Evolutionary conservation across 2,888 invertebrate species (phyloP).

Genomic region (Clunio marinus): DNA sequence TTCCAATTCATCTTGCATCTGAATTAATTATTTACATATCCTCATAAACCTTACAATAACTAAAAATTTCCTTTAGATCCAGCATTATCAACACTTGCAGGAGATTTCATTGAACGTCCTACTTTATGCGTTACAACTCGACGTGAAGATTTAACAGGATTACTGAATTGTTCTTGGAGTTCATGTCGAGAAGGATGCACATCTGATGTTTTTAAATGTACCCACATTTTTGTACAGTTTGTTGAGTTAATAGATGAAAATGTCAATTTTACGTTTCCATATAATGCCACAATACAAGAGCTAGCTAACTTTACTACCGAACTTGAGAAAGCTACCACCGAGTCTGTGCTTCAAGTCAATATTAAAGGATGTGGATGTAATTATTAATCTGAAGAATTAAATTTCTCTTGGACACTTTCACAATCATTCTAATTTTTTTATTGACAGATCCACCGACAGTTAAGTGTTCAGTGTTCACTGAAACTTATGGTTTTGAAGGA

Average conservation of each 20-base stretch:
- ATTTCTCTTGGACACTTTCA: background rate
- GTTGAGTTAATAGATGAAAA: slow-evolving; percentile 41
- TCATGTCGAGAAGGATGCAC: slow-evolving; percentile 89
- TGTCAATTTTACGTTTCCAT: slow-evolving; percentile 46
- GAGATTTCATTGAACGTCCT: slow-evolving; percentile 79
- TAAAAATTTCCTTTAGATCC: slow-evolving; percentile 63
- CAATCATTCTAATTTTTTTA: background rate
- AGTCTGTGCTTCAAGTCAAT: slow-evolving; percentile 69
- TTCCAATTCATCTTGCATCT: too few relatives aligned
- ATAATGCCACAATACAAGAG: slow-evolving; percentile 40
- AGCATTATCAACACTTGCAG: slow-evolving; percentile 80
- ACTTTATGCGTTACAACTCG: slow-evolving; percentile 78
- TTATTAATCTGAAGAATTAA: background rate
- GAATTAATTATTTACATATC: too few relatives aligned
- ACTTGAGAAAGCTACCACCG: slow-evolving; percentile 51
- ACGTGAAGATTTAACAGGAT: slow-evolving; percentile 76
- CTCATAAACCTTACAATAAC: too few relatives aligned
- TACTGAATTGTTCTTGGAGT: slow-evolving; percentile 87
- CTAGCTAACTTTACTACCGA: slow-evolving; percentile 44
- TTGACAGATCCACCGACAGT: slow-evolving; percentile 70
- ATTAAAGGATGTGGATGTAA: slow-evolving; percentile 80
- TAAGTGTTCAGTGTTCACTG: slow-evolving; percentile 72
- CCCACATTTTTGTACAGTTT: slow-evolving; percentile 59
- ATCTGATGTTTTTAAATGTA: slow-evolving; percentile 67
- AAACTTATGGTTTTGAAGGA: slow-evolving; percentile 68